These are phyloP conservation scores for Plectrocnemia conspersa DNA, from an alignment of 1,140 invertebrate genomes.

Conservation along the genomic window DNA sequence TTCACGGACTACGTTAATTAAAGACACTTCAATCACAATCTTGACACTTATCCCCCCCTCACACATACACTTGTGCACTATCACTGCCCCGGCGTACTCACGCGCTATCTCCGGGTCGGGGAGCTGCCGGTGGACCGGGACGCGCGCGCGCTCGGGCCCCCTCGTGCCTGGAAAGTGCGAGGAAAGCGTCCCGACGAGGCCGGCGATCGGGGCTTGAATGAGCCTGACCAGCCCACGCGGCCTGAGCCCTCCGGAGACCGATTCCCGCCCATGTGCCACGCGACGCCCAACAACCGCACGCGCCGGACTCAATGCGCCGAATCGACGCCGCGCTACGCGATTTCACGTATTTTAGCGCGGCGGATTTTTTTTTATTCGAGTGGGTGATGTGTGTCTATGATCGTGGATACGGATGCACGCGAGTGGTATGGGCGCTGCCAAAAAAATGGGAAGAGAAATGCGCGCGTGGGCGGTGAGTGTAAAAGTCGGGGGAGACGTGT, in stretches of 20 bases:
- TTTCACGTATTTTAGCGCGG: not conserved
- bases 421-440: too few species aligned
- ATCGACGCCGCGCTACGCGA: constrained; percentile 6
- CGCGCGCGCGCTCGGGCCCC: too few species aligned
- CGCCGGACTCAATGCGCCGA: constrained; percentile 13
- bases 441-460: too few species aligned
- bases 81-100: too few species aligned
- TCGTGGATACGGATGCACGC: not conserved
- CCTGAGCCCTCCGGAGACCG: constrained; percentile 18
- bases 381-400: not conserved
- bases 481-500: too few species aligned
- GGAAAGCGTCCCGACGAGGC: too few species aligned
- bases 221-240: constrained; percentile 20
- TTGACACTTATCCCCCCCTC: too few species aligned
- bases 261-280: constrained; percentile 21
- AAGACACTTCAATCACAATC: too few species aligned
- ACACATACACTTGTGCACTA: too few species aligned
- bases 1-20: too few species aligned
- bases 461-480: too few species aligned
- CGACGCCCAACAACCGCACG: not conserved
- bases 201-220: constrained; percentile 23
- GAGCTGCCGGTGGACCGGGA: not conserved
- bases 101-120: not conserved
- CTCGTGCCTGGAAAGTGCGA: too few species aligned
- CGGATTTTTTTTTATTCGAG: not conserved